phyloP scores from a whole-genome alignment of 2,113 vertebrate genomes.

The Grus americana region DNA sequence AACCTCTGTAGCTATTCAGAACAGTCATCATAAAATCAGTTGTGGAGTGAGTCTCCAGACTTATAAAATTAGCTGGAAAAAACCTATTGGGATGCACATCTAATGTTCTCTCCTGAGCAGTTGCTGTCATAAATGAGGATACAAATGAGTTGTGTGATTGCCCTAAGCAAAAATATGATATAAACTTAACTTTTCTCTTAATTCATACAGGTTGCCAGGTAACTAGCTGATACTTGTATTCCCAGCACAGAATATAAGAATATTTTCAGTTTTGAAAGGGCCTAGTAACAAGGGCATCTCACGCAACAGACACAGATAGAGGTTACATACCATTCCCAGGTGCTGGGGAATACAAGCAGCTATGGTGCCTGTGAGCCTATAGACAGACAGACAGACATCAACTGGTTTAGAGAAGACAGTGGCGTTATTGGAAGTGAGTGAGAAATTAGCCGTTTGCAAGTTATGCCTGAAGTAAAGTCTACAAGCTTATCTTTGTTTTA shows the following conservation, averaged over 20 bases:
- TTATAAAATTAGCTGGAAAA: background rate
- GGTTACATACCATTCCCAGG: background rate
- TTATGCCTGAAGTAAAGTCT: background rate
- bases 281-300: background rate
- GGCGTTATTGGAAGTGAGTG: background rate
- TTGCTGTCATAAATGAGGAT: background rate
- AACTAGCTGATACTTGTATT: background rate
- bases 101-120: background rate
- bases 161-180: background rate
- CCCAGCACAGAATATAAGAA: background rate
- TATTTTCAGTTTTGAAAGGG: background rate
- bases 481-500: background rate
- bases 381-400: background rate
- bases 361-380: background rate
- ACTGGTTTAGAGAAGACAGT: background rate
- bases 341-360: background rate
- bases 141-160: background rate
- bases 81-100: background rate
- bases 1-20: background rate
- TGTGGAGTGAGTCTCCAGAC: background rate
- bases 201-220: background rate
- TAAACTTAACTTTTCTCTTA: background rate
- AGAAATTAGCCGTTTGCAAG: background rate
- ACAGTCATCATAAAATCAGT: background rate
- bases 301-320: fast-evolving